A percentile compares a stretch with the other conserved stretches of the same genome.
Evolutionary conservation across 2,113 vertebrate genomes (phyloP).

Genomic region (Paraplagusia blochii): DNA sequence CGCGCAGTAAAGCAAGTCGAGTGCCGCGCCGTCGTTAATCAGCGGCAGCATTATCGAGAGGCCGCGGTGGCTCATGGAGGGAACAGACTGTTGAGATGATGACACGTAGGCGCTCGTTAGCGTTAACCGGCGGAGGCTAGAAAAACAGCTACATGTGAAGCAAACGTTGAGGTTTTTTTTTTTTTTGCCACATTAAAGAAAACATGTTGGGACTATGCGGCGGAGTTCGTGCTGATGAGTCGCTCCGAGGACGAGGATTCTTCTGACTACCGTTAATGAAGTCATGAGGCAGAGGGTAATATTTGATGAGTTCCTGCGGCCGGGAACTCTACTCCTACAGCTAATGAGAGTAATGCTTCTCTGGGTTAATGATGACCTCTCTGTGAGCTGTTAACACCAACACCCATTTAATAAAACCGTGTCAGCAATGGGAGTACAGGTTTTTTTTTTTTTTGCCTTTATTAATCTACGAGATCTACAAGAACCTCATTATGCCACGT

Average conservation of each 20-base stretch:
- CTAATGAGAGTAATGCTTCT: slow-evolving; percentile 46
- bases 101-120: slow-evolving; percentile 15
- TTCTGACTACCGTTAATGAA: slow-evolving; percentile 37
- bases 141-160: neutral
- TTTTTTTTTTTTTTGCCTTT: slow-evolving; percentile 6
- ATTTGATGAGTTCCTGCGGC: slow-evolving; percentile 31
- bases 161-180: no score
- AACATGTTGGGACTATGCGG: neutral
- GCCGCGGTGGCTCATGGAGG: slow-evolving; percentile 23
- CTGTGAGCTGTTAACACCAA: slow-evolving; percentile 29
- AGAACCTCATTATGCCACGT: slow-evolving; percentile 42
- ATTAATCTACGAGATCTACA: slow-evolving; percentile 20
- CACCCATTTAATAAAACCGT: slow-evolving; percentile 45
- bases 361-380: slow-evolving; percentile 42
- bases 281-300: slow-evolving; percentile 26
- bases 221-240: neutral
- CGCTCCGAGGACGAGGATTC: slow-evolving; percentile 10
- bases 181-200: slow-evolving; percentile 1
- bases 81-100: slow-evolving; percentile 25
- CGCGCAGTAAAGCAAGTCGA: slow-evolving; percentile 39
- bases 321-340: slow-evolving; percentile 17
- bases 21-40: slow-evolving; percentile 27
- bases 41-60: slow-evolving; percentile 35
- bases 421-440: neutral
- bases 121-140: neutral